Evolutionary conservation across 2,888 invertebrate species (phyloP), one percentile per base, ranked within the genome.

Genomic region (Nomada hirtipes): DNA sequence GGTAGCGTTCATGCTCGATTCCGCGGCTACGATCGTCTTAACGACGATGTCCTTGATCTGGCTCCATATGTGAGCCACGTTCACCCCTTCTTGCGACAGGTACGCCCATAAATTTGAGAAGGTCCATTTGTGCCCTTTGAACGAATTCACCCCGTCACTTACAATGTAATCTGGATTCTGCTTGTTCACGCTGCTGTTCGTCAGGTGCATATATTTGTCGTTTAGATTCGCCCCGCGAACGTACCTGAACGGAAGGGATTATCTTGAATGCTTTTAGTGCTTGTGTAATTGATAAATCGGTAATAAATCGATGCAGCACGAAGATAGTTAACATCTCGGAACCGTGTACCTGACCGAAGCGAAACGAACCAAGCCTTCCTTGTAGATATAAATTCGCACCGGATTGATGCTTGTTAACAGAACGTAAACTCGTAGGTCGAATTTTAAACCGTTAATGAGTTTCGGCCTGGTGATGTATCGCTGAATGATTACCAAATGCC

Each of bases 351-450:
- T 82, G 55, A 82, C 82, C 42, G 82, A 81, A 50, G 99, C 99
- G 94, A 99, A 98, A 90, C 99, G 95, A 0, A 97, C 99, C 68
- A 99, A 95, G 2, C 99, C 99, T 92, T 99, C 98, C 84, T 98
- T 97, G 94, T 98, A 98, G 89, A 99, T 94, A 93, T 98, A 99
- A 87, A 99, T 96, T 87, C 98, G 94, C n/a, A 99, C 94, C 0
- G 99, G 99, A 93, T 98, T 97, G 84, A 98, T 96, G 53, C 98
- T 98, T 0, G 99, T 98, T 23, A 99, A 97, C 26, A 98, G 95
- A 65, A 98, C 98, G 93, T 99, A 99, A 55, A 99, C 94, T 44
- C 99, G 95, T 90, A 99, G 95, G 94, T 99, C 99, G 94, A 99
- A 99, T 95, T 99, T 99, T 94, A 97, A 97, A 63, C 97, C 98